Base-by-base conservation (phyloP, 64 coral and sea anemone species). In the Stichodactyla mertensii region DNA sequence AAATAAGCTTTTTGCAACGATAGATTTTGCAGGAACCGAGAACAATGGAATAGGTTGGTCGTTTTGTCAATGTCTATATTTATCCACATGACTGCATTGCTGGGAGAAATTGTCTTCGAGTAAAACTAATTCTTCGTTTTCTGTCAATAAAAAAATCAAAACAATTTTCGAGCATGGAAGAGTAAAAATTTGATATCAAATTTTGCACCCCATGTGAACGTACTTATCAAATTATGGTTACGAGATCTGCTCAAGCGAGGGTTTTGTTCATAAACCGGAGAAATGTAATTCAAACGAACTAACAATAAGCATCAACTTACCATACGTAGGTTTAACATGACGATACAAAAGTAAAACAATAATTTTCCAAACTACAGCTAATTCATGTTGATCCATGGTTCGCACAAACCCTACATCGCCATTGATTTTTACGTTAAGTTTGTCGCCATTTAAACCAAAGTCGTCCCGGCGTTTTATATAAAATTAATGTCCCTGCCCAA, bases 381-480 rank as follows among this genome's bases (percentile, higher is more conserved):
- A n/a, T 28, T 31, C 69, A 74, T 74, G 27, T 11, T 27, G 26
- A 74, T 31, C 69, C 69, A 74, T 74, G 20, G 10, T 74, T 31
- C 27, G 69, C 69, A 74, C 69, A 74, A 74, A 28, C 24, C 69
- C 69, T 74, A 74, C 26, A 31, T 74, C 24, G 23, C 69, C 69
- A 74, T 74, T 45, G 36, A 45, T 45, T 8, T 74, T 74, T 74
- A 11, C 24, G 27, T 74, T 14, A 74, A 74, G 6, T 28, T 58
- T 14, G 23, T 36, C 11, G 16, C 22, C 10, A 31, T 31, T 31
- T 13, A 31, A 13, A 26, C 69, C 4, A 74, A 74, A 31, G 27
- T 74, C 69, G 69, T 19, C 23, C 69, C n/a, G 24, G 69, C 24
- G 69, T 74, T 74, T 74, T 74, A 74, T 74, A 74, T 74, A 74